Conservation (phyloP, 2,888 invertebrate species). For the Chalcosyrphus nemorum region DNA sequence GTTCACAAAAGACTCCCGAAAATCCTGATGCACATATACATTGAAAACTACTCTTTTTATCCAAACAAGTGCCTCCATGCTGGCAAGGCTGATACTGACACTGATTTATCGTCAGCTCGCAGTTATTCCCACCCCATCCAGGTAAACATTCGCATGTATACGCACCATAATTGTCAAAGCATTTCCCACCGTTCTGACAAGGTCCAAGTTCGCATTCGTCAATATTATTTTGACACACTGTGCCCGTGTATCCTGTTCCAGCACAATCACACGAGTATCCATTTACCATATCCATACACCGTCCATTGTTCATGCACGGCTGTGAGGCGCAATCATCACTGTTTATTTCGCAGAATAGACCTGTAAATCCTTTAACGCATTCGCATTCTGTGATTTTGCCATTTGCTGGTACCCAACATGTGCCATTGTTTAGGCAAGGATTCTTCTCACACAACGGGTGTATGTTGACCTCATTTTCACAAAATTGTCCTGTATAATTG, state of each 20-base stretch:
- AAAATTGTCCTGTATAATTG: conserved; percentile 87
- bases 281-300: conserved; percentile 88
- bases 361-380: conserved; percentile 84
- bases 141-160: conserved; percentile 89
- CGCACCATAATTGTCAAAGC: conserved; percentile 92
- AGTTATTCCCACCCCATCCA: conserved; percentile 91
- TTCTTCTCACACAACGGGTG: conserved; percentile 88
- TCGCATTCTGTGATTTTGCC: conserved; percentile 84
- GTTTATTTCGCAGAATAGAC: conserved; percentile 84
- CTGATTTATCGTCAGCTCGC: conserved; percentile 85
- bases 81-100: conserved; percentile 89
- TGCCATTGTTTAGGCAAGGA: conserved; percentile 91
- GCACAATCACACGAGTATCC: conserved; percentile 91
- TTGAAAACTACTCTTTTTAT: conserved; percentile 84
- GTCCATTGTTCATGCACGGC: conserved; percentile 88
- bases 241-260: conserved; percentile 89
- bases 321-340: conserved; percentile 88
- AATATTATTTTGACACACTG: conserved; percentile 89
- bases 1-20: conserved; percentile 80
- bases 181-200: conserved; percentile 88
- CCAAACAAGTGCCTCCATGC: conserved; percentile 88
- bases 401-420: conserved; percentile 86
- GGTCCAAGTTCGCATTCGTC: conserved; percentile 90
- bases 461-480: conserved; percentile 88
- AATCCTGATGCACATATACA: conserved; percentile 88